Evolutionary conservation across 2,888 invertebrate genomes (phyloP).

Genomic region (Synanthedon vespiformis): DNA sequence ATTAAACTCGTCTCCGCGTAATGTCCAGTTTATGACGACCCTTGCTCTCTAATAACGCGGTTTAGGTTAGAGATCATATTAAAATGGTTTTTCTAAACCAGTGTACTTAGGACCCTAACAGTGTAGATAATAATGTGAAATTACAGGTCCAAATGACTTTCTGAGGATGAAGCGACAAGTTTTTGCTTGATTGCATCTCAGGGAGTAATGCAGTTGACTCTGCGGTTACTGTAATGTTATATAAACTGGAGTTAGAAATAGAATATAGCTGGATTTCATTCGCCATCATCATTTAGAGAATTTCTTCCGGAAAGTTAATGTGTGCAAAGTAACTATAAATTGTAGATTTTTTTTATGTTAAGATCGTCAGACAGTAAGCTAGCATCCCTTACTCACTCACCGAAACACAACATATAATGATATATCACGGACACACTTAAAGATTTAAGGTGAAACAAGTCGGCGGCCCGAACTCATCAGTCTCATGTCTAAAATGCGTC

Average conservation of each 20-base stretch:
- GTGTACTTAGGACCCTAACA: slow-evolving; percentile 3
- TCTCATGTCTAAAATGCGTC: too few species aligned
- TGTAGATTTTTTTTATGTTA: too few species aligned
- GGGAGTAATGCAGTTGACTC: background rate
- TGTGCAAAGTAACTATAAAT: too few species aligned
- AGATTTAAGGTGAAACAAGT: too few species aligned
- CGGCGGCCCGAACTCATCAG: too few species aligned
- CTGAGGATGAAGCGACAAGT: slow-evolving; percentile 22
- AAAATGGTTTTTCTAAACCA: background rate
- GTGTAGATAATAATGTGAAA: background rate
- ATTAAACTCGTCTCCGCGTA: background rate
- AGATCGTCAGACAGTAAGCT: too few species aligned
- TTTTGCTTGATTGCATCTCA: slow-evolving; percentile 22
- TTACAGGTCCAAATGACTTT: slow-evolving; percentile 2
- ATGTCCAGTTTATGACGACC: background rate
- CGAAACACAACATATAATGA: too few species aligned
- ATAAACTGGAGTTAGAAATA: background rate
- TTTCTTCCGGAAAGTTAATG: too few species aligned
- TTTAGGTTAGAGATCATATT: background rate
- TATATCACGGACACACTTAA: too few species aligned
- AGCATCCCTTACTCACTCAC: too few species aligned
- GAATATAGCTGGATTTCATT: too few species aligned
- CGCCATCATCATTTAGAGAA: too few species aligned
- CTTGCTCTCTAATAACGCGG: background rate
- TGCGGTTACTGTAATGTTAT: background rate